phyloP scores from a whole-genome alignment of 2,888 invertebrate species.

The Hyles lineata region DNA sequence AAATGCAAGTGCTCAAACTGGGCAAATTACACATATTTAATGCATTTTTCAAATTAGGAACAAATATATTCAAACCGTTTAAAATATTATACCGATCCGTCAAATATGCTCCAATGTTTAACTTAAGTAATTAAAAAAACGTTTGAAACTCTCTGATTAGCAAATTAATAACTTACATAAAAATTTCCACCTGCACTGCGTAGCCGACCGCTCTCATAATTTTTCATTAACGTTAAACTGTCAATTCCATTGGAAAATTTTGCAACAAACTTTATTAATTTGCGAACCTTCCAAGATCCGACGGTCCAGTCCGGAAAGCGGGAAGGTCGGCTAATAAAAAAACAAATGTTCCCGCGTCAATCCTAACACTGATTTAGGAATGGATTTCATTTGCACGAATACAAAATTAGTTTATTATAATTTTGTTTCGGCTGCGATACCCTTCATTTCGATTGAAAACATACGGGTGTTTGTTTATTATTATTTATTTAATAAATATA shows the following conservation, averaged over 20 bases:
- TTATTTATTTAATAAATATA: no score
- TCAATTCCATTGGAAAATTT: conserved; percentile 30
- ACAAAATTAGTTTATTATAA: conserved; percentile 63
- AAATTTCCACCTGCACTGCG: neutral
- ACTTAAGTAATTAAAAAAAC: no score
- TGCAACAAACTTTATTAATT: conserved; percentile 33
- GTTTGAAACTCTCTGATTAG: neutral
- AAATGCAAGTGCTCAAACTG: no score
- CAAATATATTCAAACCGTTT: no score
- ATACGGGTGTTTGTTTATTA: conserved; percentile 32
- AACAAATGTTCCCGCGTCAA: conserved; percentile 65
- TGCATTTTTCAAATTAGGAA: no score
- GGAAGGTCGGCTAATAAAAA: conserved; percentile 65
- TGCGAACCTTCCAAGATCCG: conserved; percentile 40
- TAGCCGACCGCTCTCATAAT: conserved; percentile 26
- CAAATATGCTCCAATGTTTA: no score
- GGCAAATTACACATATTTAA: no score
- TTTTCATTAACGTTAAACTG: conserved; percentile 31
- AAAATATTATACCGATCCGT: no score
- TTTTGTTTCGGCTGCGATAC: conserved; percentile 49
- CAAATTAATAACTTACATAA: neutral
- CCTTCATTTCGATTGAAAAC: conserved; percentile 45
- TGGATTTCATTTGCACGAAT: conserved; percentile 59
- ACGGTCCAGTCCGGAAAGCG: conserved; percentile 36
- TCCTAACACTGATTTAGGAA: conserved; percentile 61